These are phyloP conservation scores for Rhorus exstirpatorius DNA, from an alignment of 2,888 invertebrate species.

Conservation along the genomic window DNA sequence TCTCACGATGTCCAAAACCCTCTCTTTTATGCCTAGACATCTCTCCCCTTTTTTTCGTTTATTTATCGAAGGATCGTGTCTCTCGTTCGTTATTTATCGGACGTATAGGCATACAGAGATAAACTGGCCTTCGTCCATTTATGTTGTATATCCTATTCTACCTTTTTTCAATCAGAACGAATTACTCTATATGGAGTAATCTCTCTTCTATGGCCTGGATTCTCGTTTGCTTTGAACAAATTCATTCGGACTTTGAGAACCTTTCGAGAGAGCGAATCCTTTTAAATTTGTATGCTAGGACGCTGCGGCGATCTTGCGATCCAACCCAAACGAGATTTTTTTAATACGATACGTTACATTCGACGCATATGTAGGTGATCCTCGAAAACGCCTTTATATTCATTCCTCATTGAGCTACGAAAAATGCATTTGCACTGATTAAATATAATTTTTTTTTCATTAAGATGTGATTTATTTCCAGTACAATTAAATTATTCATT, in stretches of 20 bases:
- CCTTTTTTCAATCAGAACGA: constrained; percentile 11
- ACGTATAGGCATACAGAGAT: background rate
- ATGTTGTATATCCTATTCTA: background rate
- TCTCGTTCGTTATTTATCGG: constrained; percentile 48
- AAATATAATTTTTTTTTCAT: too few relatives aligned
- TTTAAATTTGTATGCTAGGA: background rate
- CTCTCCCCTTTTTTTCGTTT: constrained; percentile 31
- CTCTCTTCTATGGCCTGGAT: background rate
- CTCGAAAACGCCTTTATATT: too few relatives aligned
- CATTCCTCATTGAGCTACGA: too few relatives aligned
- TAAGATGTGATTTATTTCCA: too few relatives aligned
- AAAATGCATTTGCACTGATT: constrained; percentile 6
- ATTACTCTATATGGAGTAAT: constrained; percentile 46
- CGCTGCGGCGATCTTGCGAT: too few relatives aligned
- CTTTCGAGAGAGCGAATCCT: background rate
- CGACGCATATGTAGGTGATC: too few relatives aligned
- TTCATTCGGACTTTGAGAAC: background rate
- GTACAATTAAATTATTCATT: too few relatives aligned
- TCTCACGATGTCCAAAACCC: background rate
- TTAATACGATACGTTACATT: too few relatives aligned
- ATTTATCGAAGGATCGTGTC: constrained; percentile 40
- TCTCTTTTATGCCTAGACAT: constrained; percentile 13
- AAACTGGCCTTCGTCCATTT: background rate
- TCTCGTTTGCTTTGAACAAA: constrained; percentile 32
- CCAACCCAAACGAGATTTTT: too few relatives aligned